These are phyloP conservation scores for Bufo gargarizans DNA, from an alignment of 2,113 vertebrate genomes.

Conservation along the genomic window DNA sequence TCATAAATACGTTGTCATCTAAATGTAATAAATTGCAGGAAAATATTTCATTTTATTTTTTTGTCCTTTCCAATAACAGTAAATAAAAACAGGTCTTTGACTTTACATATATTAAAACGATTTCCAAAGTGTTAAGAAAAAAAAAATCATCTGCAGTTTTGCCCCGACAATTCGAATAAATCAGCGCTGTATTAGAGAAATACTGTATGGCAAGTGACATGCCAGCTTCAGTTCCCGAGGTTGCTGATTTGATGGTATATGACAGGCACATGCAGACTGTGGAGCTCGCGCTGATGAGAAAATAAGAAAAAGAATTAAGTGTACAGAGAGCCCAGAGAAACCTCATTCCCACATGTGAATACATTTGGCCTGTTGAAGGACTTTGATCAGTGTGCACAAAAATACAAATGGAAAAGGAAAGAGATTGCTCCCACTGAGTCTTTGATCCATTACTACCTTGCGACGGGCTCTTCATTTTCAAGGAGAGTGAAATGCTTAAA, in stretches of 20 bases:
- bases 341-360: slow-evolving; percentile 44
- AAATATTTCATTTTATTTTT: too few relatives aligned
- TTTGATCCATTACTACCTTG: slow-evolving; percentile 33
- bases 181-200: not conserved
- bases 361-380: slow-evolving; percentile 41
- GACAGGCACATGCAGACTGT: slow-evolving; percentile 36
- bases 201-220: slow-evolving; percentile 8
- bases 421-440: slow-evolving; percentile 23
- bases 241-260: slow-evolving; percentile 39
- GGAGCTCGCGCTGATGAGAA: slow-evolving; percentile 28
- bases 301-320: slow-evolving; percentile 36
- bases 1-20: too few relatives aligned
- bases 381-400: slow-evolving; percentile 47
- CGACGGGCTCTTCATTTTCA: slow-evolving; percentile 21
- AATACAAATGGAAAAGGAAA: slow-evolving; percentile 41
- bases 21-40: too few relatives aligned
- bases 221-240: slow-evolving; percentile 4
- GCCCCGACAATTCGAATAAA: not conserved
- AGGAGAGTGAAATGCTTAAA: slow-evolving; percentile 32
- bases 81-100: not conserved
- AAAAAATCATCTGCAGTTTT: not conserved
- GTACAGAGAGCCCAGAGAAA: slow-evolving; percentile 33
- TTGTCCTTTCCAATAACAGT: too few relatives aligned
- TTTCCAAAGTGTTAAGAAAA: not conserved
- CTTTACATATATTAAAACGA: not conserved